These are phyloP conservation scores for Bombyx mandarina DNA, from an alignment of 1,140 invertebrate genomes.

Conservation along the genomic window DNA sequence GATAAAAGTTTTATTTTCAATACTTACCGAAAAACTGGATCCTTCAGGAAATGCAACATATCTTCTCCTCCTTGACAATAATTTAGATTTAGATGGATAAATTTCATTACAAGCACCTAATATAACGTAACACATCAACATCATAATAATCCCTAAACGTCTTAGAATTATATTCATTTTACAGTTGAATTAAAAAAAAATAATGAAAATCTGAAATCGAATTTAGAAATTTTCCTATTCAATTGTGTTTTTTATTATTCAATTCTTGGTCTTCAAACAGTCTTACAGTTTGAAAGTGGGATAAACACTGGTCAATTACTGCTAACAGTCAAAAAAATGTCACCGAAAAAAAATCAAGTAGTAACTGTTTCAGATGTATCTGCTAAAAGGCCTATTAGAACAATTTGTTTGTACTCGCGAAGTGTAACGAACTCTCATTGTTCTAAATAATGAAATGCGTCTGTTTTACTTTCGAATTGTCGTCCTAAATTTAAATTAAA, in stretches of 20 bases:
- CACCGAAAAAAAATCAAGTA: slow-evolving; percentile 1
- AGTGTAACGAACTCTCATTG: no score
- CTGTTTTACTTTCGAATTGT: no score
- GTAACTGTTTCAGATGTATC: slow-evolving; percentile 3
- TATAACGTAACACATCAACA: slow-evolving; percentile 9
- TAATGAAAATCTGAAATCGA: neutral
- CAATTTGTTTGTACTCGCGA: slow-evolving; percentile 2
- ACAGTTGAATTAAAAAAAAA: neutral
- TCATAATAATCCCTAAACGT: slow-evolving; percentile 4
- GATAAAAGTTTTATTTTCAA: neutral
- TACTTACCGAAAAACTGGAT: slow-evolving; percentile 76
- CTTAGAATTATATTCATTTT: slow-evolving; percentile 13
- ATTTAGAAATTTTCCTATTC: neutral
- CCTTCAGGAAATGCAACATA: slow-evolving; percentile 82
- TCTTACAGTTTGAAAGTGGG: neutral
- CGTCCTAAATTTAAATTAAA: no score
- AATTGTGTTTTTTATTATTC: neutral
- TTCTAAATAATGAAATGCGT: no score
- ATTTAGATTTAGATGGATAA: slow-evolving; percentile 16
- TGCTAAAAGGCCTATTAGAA: slow-evolving; percentile 6
- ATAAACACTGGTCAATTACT: slow-evolving; percentile 4
- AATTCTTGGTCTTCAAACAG: no score
- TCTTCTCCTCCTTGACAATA: slow-evolving; percentile 72
- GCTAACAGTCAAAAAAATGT: slow-evolving; percentile 5
- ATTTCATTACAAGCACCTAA: slow-evolving; percentile 2